Conservation (phyloP, 1,140 invertebrate species). For the Patella vulgata region DNA sequence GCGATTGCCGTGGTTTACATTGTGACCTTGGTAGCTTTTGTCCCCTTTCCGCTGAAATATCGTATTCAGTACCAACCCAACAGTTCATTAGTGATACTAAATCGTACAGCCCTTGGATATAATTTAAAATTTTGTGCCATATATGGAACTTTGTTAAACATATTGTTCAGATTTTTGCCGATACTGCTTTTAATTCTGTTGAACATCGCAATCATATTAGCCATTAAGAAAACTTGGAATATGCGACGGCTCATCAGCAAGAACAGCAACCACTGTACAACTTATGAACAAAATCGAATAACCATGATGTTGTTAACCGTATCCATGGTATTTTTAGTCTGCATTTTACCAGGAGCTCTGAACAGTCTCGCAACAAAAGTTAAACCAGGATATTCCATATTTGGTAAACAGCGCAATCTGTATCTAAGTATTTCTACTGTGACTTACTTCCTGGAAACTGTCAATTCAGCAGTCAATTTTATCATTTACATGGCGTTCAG, state of each 20-base stretch:
- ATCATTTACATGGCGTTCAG: slow-evolving; percentile 59
- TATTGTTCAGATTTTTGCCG: slow-evolving; percentile 50
- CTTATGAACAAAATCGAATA: slow-evolving; percentile 48
- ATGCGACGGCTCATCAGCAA: slow-evolving; percentile 33
- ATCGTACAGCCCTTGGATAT: slow-evolving; percentile 35
- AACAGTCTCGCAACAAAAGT: slow-evolving; percentile 42
- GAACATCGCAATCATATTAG: slow-evolving; percentile 43
- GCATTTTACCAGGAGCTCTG: slow-evolving; percentile 55
- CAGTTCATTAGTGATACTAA: slow-evolving; percentile 19
- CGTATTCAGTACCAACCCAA: slow-evolving; percentile 25
- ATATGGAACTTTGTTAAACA: slow-evolving; percentile 49
- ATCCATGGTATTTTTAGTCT: slow-evolving; percentile 49
- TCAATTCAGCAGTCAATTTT: slow-evolving; percentile 58
- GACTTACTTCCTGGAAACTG: slow-evolving; percentile 51
- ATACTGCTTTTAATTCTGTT: slow-evolving; percentile 42
- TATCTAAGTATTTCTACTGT: slow-evolving; percentile 42
- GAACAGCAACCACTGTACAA: slow-evolving; percentile 18
- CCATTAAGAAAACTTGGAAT: slow-evolving; percentile 42
- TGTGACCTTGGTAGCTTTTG: slow-evolving; percentile 44
- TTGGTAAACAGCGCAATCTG: slow-evolving; percentile 40
- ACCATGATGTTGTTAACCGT: slow-evolving; percentile 55
- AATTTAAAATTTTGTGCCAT: slow-evolving; percentile 42
- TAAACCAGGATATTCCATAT: slow-evolving; percentile 35
- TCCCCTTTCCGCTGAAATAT: slow-evolving; percentile 54
- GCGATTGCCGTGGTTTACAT: slow-evolving; percentile 45